A percentile compares a stretch with the other conserved stretches of the same genome.
These are phyloP conservation scores for Phaetusa simplex DNA, from an alignment of 2,113 vertebrate genomes.

Conservation along the genomic window DNA sequence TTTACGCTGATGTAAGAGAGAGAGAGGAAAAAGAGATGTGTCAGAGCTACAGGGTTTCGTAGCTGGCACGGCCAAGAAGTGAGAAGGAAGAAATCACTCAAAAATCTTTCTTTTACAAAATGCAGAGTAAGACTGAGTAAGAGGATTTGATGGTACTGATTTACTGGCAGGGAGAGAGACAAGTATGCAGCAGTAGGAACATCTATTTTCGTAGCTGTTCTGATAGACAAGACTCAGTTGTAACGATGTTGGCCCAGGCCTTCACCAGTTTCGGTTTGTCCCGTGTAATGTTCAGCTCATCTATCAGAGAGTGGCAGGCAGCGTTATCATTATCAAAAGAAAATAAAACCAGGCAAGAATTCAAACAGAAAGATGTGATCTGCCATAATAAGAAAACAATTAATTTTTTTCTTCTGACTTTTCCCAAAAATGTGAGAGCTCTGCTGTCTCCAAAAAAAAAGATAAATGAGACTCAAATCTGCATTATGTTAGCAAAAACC, in stretches of 20 bases:
- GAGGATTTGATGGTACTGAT: neutral
- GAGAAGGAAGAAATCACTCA: constrained; percentile 13
- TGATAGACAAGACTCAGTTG: neutral
- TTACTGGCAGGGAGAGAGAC: neutral
- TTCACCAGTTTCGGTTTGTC: neutral
- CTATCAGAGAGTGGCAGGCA: neutral
- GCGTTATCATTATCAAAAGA: neutral
- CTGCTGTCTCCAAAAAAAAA: neutral
- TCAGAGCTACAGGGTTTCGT: neutral
- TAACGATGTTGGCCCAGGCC: neutral
- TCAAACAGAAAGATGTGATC: constrained; percentile 12
- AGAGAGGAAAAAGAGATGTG: neutral
- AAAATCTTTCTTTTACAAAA: neutral
- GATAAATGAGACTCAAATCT: constrained; percentile 28
- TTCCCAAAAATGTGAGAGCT: constrained; percentile 7
- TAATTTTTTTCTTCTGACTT: constrained; percentile 11
- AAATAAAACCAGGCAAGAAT: neutral
- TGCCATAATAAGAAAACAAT: constrained; percentile 6
- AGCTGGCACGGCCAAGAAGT: neutral
- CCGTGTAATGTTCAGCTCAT: neutral
- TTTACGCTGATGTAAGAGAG: neutral
- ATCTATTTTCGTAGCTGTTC: neutral
- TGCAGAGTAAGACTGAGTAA: neutral
- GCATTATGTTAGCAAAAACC: constrained; percentile 35
- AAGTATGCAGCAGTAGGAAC: neutral